Evolutionary conservation across 2,797 vertebrate species (phyloP).

Genomic region (Rhynchonycteris naso): DNA sequence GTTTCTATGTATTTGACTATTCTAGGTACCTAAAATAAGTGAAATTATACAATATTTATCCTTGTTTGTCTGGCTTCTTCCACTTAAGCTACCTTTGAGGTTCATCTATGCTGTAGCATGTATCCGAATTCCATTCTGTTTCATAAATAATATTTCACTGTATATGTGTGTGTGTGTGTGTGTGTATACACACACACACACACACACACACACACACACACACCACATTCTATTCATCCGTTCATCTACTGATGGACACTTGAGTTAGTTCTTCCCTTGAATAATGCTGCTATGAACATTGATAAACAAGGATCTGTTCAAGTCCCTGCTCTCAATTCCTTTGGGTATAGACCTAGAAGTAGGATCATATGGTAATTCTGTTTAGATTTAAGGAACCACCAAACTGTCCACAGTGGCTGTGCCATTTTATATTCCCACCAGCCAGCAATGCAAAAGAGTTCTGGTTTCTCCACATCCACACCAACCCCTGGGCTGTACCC

Average conservation of each 20-base stretch:
- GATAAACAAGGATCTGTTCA: background rate
- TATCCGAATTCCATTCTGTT: background rate
- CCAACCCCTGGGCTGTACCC: background rate
- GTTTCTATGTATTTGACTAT: background rate
- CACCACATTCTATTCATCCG: background rate
- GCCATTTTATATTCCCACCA: background rate
- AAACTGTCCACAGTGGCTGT: background rate
- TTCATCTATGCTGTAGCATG: background rate
- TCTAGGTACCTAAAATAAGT: background rate
- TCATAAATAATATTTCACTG: background rate
- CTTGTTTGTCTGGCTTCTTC: constrained; percentile 15
- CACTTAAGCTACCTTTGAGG: background rate
- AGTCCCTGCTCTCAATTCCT: background rate
- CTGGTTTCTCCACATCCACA: background rate
- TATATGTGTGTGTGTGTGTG: too few relatives aligned
- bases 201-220: too few relatives aligned
- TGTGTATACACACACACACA: too few relatives aligned
- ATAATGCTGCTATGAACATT: background rate
- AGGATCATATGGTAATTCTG: background rate
- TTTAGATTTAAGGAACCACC: background rate
- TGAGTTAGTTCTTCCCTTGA: background rate
- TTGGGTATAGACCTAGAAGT: background rate
- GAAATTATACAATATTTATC: background rate
- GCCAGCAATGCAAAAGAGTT: background rate
- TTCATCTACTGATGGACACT: background rate